Evolutionary conservation across 64 coral and sea anemone genomes (phyloP).

Genomic region (Anthopleura sola): DNA sequence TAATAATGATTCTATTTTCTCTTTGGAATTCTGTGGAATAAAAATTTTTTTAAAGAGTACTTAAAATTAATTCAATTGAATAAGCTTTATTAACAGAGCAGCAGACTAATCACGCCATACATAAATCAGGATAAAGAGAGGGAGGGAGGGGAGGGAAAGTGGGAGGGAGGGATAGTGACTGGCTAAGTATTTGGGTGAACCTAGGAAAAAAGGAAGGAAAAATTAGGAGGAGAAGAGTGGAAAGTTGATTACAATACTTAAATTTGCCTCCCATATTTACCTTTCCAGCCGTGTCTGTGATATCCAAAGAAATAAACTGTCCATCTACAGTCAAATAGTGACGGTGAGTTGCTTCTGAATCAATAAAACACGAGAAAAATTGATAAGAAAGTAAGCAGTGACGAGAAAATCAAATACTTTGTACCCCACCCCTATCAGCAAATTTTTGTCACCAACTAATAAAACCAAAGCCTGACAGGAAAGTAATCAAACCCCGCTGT

Average conservation of each 20-base stretch:
- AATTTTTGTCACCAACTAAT: too few species aligned
- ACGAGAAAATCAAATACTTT: not conserved
- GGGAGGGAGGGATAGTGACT: not conserved
- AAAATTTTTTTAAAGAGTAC: not conserved
- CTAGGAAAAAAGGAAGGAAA: too few species aligned
- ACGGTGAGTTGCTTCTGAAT: conserved; percentile 68
- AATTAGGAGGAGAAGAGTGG: too few species aligned
- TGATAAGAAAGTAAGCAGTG: not conserved
- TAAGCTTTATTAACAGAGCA: not conserved
- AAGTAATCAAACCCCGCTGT: too few species aligned
- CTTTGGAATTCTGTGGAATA: conserved; percentile 57
- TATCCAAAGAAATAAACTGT: conserved; percentile 63
- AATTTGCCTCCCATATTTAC: not conserved
- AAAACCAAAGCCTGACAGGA: too few species aligned
- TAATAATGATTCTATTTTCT: conserved; percentile 52
- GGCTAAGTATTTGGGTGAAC: too few species aligned
- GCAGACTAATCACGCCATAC: too few species aligned
- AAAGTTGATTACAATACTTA: too few species aligned
- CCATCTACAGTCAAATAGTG: conserved; percentile 63
- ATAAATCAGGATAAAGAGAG: too few species aligned
- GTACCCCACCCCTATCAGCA: not conserved
- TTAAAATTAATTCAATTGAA: too few species aligned
- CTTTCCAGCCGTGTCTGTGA: conserved; percentile 62
- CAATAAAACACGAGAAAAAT: not conserved
- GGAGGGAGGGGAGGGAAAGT: not conserved